Evolutionary conservation across 2,888 invertebrate genomes (phyloP), one percentile per base, ranked within the genome.

Genomic region (Cybosia mesomella): DNA sequence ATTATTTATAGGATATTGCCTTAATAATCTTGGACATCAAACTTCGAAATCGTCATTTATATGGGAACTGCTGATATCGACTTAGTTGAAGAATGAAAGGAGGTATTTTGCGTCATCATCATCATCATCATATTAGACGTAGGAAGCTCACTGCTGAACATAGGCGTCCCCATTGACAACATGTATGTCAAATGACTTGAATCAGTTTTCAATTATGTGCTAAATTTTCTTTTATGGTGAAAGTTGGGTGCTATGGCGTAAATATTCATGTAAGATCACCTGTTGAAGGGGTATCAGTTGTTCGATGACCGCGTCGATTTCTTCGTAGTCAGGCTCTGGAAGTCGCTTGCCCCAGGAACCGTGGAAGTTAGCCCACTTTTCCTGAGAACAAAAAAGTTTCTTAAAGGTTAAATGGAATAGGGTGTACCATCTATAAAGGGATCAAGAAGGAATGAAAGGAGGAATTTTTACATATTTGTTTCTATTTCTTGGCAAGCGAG

Each of bases 341-440:
- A 89, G 74, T 2, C 97, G 95, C 87, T 97, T 97, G 81, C 97
- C 97, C 97, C 97, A 97, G 0, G 96, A 96, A 21, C 96, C 96
- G 85, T 96, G 96, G 86, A 97, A 95, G 79, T 96, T 96, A 43
- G 96, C 95, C 97, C 97, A 97, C 73, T 92, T 96, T 75, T 96
- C 95, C 93, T 97, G 95, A 0, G 67, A 34, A 62, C 0, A 58
- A 32, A 32, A 58, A 9, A 32, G 2, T 58, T 34, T 58, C 18
- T 49, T 49, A 49, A n/a, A 49, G 1, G n/a, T n/a, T 18, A n/a
- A n/a, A 9, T 28, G 28, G 3, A 2, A 28, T 2, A 28, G 28
- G 28, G 28, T 4, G 28, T 39, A 13, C 15, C 39, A 39, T 13
- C 39, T 15, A 13, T 39, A 22, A 59, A 13, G 36, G 1, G 11